Evolutionary conservation across 92 coral and sea anemone genomes (phyloP).

Genomic region (Nematostella vectensis): DNA sequence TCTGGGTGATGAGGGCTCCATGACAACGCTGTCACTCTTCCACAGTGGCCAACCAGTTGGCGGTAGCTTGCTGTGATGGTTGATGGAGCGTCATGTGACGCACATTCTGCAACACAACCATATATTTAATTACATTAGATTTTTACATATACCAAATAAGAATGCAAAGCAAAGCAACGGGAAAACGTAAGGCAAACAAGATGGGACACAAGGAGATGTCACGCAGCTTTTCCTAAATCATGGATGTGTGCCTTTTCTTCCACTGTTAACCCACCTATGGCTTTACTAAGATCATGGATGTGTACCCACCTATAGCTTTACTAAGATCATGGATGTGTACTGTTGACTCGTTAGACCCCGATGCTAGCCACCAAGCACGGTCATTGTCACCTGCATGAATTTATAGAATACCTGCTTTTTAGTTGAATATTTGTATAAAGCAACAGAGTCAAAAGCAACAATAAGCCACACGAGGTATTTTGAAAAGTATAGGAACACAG

Average conservation of each 20-base stretch:
- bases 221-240: too few species aligned
- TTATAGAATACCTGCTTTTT: too few species aligned
- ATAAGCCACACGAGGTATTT: too few species aligned
- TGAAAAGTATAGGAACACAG: too few species aligned
- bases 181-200: too few species aligned
- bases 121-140: neutral
- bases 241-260: too few species aligned
- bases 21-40: conserved; percentile 72
- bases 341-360: conserved; percentile 80
- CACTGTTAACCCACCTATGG: conserved; percentile 42
- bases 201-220: too few species aligned
- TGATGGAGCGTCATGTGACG: conserved; percentile 12
- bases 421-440: too few species aligned
- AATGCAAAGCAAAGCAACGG: neutral
- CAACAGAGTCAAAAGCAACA: too few species aligned
- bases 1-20: conserved; percentile 94
- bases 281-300: too few species aligned
- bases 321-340: conserved; percentile 80
- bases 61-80: conserved; percentile 67
- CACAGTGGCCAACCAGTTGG: conserved; percentile 80
- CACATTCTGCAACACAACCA: neutral
- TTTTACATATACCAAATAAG: neutral
- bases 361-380: conserved; percentile 76
- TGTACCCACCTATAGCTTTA: conserved; percentile 32
- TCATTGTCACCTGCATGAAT: too few species aligned